These are phyloP conservation scores for Accipiter cooperii DNA, from an alignment of 2,113 vertebrate genomes.

Conservation along the genomic window DNA sequence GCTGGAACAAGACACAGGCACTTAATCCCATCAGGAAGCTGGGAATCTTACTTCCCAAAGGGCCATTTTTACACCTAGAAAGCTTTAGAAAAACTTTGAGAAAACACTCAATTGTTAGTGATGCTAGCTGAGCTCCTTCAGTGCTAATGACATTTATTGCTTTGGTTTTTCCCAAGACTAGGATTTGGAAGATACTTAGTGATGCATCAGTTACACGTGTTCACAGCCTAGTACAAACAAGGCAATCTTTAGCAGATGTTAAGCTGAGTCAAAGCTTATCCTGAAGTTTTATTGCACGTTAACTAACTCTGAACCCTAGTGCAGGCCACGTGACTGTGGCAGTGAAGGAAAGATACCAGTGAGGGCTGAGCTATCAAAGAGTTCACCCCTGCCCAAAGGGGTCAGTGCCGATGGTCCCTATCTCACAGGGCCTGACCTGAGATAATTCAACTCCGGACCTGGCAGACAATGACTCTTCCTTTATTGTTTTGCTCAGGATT, in stretches of 20 bases:
- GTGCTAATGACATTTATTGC: not conserved
- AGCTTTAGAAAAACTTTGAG: not conserved
- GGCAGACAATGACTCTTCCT: not conserved
- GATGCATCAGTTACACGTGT: not conserved
- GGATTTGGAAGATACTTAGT: not conserved
- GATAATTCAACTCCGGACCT: not conserved
- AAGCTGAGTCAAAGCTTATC: not conserved
- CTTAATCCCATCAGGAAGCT: not conserved
- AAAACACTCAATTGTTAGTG: not conserved
- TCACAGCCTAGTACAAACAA: not conserved
- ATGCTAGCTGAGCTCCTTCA: not conserved
- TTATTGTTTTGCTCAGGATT: not conserved
- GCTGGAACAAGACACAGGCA: not conserved
- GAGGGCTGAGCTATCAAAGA: not conserved
- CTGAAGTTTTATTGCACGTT: not conserved
- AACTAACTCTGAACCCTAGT: not conserved
- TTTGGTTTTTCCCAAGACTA: not conserved
- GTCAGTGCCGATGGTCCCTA: not conserved
- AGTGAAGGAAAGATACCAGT: not conserved
- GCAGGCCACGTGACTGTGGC: not conserved
- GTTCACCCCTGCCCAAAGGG: not conserved
- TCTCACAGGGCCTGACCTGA: not conserved
- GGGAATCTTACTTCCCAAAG: not conserved
- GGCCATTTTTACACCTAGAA: not conserved
- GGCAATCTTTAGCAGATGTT: not conserved